A percentile compares a stretch with the other conserved stretches of the same genome.
These are phyloP conservation scores for Tychaedon coryphoeus DNA, from an alignment of 2,113 vertebrate species.

Conservation along the genomic window DNA sequence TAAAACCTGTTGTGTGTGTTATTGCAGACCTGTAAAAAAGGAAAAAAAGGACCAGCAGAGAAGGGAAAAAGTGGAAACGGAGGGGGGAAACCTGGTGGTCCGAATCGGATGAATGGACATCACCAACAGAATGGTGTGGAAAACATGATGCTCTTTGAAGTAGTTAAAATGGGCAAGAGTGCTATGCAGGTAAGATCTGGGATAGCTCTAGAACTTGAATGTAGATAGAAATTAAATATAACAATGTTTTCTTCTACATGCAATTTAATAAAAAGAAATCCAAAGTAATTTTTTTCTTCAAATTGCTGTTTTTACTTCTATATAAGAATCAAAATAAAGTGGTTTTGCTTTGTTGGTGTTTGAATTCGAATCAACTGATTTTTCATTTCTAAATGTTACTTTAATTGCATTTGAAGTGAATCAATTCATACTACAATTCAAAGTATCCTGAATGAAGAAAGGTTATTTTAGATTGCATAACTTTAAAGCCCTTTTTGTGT, in stretches of 20 bases:
- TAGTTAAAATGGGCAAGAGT: constrained; percentile 97
- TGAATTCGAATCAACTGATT: background rate
- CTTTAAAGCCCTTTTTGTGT: background rate
- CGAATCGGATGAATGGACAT: constrained; percentile 96
- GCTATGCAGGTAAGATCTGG: constrained; percentile 92
- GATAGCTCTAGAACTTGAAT: background rate
- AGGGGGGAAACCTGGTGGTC: constrained; percentile 80
- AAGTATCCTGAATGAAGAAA: background rate
- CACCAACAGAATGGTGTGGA: constrained; percentile 99
- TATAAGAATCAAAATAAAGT: background rate
- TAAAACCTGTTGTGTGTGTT: background rate
- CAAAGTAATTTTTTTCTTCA: background rate
- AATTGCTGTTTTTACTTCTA: background rate
- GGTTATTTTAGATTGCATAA: background rate
- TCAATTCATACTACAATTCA: background rate
- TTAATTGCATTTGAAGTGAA: background rate
- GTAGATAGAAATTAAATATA: background rate
- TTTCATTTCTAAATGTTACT: background rate
- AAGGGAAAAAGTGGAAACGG: constrained; percentile 87
- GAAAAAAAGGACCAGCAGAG: constrained; percentile 88
- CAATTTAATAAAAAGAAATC: background rate
- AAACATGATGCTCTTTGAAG: constrained; percentile 98
- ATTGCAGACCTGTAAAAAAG: constrained; percentile 88
- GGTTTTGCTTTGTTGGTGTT: background rate
- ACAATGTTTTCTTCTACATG: background rate